These are phyloP conservation scores for Dicranocentrus wangi DNA, from an alignment of 2,888 invertebrate species.

Conservation along the genomic window DNA sequence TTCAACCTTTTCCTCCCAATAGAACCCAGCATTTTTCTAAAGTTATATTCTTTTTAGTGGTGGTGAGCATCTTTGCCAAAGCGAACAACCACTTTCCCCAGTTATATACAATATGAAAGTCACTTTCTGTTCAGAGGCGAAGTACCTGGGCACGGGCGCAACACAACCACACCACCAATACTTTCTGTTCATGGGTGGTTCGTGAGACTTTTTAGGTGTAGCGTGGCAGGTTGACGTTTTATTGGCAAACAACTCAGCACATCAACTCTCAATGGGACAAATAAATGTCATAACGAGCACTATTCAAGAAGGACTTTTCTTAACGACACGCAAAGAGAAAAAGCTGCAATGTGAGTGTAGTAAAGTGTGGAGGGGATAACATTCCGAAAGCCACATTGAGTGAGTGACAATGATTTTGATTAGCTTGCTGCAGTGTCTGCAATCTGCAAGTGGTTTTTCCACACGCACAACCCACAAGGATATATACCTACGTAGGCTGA, in stretches of 20 bases:
- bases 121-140: too few relatives aligned
- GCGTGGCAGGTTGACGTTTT: conserved; percentile 42
- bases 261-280: conserved; percentile 57
- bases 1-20: too few relatives aligned
- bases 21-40: too few relatives aligned
- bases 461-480: conserved; percentile 29
- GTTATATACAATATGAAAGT: too few relatives aligned
- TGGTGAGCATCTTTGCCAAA: too few relatives aligned
- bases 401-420: conserved; percentile 68
- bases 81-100: too few relatives aligned
- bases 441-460: conserved; percentile 36
- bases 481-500: not conserved
- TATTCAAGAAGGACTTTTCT: conserved; percentile 58
- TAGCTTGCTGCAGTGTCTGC: conserved; percentile 31
- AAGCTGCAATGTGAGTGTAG: conserved; percentile 2
- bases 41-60: too few relatives aligned
- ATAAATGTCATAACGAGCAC: conserved; percentile 69
- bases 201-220: too few relatives aligned
- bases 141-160: too few relatives aligned
- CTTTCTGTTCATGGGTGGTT: too few relatives aligned
- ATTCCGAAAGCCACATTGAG: not conserved
- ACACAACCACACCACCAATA: too few relatives aligned
- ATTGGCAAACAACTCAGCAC: conserved; percentile 49
- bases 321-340: conserved; percentile 44
- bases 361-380: not conserved